Conservation (phyloP, 2,797 vertebrate species). For the Danio choprae region DNA sequence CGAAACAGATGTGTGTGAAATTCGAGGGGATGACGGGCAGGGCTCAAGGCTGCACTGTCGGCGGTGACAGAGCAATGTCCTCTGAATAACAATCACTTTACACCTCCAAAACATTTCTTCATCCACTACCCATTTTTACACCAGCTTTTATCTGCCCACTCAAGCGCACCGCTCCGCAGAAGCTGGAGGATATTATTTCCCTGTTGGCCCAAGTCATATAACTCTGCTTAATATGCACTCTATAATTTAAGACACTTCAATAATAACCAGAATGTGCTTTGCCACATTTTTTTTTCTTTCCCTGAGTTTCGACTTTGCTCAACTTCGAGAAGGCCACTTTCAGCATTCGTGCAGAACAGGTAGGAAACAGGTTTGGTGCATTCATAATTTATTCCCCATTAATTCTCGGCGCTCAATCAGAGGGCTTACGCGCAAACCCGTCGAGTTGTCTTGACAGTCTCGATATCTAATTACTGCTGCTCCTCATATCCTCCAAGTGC, state of each 20-base stretch:
- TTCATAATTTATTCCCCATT: slow-evolving; percentile 80
- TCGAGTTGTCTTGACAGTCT: slow-evolving; percentile 78
- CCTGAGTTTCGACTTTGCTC: slow-evolving; percentile 83
- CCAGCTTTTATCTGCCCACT: slow-evolving; percentile 84
- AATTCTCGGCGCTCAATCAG: slow-evolving; percentile 78
- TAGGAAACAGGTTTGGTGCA: slow-evolving; percentile 68
- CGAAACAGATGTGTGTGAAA: slow-evolving; percentile 75
- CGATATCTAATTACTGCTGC: slow-evolving; percentile 83
- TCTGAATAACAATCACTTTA: slow-evolving; percentile 86
- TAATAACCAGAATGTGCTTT: slow-evolving; percentile 79
- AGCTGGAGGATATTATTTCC: slow-evolving; percentile 87
- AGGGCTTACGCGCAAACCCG: slow-evolving; percentile 77
- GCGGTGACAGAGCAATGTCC: slow-evolving; percentile 74
- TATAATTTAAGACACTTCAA: slow-evolving; percentile 84
- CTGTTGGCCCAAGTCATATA: slow-evolving; percentile 83
- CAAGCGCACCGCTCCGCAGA: slow-evolving; percentile 79
- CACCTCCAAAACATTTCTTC: slow-evolving; percentile 85
- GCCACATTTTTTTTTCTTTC: slow-evolving; percentile 66
- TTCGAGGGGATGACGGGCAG: slow-evolving; percentile 76
- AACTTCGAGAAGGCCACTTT: slow-evolving; percentile 78
- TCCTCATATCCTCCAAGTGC: slow-evolving; percentile 83
- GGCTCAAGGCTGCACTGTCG: slow-evolving; percentile 77
- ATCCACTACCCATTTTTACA: slow-evolving; percentile 81
- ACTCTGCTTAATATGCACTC: slow-evolving; percentile 85
- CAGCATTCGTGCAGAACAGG: slow-evolving; percentile 75